Conservation (phyloP, 2,797 vertebrate species). For the Galago senegalensis region DNA sequence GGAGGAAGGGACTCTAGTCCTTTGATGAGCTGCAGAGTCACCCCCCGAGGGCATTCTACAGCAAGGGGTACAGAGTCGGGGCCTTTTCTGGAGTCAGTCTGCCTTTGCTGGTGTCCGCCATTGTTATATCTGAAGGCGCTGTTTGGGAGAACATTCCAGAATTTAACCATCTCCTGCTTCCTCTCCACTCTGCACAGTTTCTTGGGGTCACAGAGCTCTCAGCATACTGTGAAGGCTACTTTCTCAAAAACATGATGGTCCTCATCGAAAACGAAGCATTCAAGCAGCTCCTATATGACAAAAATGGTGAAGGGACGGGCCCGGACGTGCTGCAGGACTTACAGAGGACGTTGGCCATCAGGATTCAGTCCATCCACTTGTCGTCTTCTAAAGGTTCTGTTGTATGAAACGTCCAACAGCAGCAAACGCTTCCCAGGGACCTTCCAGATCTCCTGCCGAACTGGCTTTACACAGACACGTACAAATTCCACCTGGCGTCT, state of each 20-base stretch:
- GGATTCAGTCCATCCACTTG: constrained; percentile 99
- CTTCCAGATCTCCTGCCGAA: constrained; percentile 78
- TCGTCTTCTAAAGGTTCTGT: constrained; percentile 98
- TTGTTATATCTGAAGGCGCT: accelerated
- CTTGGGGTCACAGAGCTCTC: constrained; percentile 96
- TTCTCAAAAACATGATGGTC: constrained; percentile 99
- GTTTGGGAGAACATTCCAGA: neutral
- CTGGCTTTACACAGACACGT: constrained; percentile 81
- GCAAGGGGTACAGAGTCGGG: neutral
- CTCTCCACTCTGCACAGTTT: constrained; percentile 91
- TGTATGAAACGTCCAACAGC: constrained; percentile 91
- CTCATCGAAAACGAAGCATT: constrained; percentile 97
- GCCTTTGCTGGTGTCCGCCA: accelerated
- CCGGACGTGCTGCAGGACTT: constrained; percentile 96
- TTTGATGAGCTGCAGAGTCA: neutral
- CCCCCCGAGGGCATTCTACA: accelerated
- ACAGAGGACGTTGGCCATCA: constrained; percentile 97
- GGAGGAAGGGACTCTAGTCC: neutral
- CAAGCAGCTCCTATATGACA: constrained; percentile 97
- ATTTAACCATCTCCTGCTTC: constrained; percentile 25
- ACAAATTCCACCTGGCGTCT: constrained; percentile 73
- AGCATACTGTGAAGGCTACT: constrained; percentile 98
- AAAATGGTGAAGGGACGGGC: constrained; percentile 92
- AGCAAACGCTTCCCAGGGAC: constrained; percentile 62
- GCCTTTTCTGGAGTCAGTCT: neutral